A percentile compares a stretch with the other conserved stretches of the same genome.
phyloP scores from a whole-genome alignment of 2,888 invertebrate genomes.

The Neuroscelio doddi region DNA sequence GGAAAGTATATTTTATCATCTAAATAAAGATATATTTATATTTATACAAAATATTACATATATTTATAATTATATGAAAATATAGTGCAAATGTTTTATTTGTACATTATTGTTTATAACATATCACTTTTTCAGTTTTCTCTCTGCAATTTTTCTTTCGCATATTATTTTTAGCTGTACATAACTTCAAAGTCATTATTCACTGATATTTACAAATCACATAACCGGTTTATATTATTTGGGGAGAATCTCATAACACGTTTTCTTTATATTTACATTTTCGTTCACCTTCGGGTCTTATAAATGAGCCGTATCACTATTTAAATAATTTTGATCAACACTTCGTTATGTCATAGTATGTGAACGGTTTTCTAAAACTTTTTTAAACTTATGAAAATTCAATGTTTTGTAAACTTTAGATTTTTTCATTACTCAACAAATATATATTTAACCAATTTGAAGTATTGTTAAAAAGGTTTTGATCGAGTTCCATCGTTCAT shows the following conservation, averaged over 20 bases:
- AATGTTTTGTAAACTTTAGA: too few species aligned
- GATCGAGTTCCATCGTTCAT: too few species aligned
- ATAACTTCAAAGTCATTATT: slow-evolving; percentile 7
- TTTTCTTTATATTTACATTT: slow-evolving; percentile 32
- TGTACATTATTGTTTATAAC: too few species aligned
- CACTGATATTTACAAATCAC: slow-evolving; percentile 9
- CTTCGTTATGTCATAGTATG: slow-evolving; percentile 9
- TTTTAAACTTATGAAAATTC: slow-evolving; percentile 4
- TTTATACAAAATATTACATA: too few species aligned
- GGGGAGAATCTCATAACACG: slow-evolving; percentile 11
- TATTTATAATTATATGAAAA: too few species aligned
- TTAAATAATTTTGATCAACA: slow-evolving; percentile 28
- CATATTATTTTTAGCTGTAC: too few species aligned
- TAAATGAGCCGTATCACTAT: slow-evolving; percentile 15
- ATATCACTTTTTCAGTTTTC: too few species aligned
- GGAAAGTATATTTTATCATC: slow-evolving; percentile 53
- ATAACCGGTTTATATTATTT: slow-evolving; percentile 37
- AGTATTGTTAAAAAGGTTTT: too few species aligned
- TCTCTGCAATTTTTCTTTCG: too few species aligned
- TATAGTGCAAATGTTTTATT: too few species aligned
- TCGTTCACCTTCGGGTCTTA: slow-evolving; percentile 12
- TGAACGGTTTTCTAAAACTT: slow-evolving; percentile 23
- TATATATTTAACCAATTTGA: too few species aligned
- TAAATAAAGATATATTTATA: slow-evolving; percentile 24
- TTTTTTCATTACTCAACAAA: too few species aligned